A percentile compares a stretch with the other conserved stretches of the same genome.
Evolutionary conservation across 2,888 invertebrate species (phyloP).

Genomic region (Hermaeophaga mercurialis): DNA sequence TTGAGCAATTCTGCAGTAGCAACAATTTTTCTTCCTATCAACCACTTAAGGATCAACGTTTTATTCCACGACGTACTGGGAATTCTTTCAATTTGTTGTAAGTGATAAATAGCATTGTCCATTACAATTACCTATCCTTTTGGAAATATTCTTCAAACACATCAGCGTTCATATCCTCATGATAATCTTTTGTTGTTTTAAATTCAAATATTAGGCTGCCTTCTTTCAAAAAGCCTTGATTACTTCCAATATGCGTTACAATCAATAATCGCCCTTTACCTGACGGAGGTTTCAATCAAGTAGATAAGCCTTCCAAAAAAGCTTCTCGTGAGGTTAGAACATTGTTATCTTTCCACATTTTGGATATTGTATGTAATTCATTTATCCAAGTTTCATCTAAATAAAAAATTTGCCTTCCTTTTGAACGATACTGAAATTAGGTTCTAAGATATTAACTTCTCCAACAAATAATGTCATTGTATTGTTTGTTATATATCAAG

Average conservation of each 20-base stretch:
- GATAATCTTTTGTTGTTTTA: neutral
- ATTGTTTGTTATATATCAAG: too few relatives aligned
- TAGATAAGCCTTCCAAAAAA: neutral
- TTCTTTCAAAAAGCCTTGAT: neutral
- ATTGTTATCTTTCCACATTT: neutral
- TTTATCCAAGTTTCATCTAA: conserved; percentile 1
- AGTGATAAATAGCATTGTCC: too few relatives aligned
- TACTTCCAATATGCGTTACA: conserved; percentile 1
- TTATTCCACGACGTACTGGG: too few relatives aligned
- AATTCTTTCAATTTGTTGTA: too few relatives aligned
- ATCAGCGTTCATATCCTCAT: too few relatives aligned
- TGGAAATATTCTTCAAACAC: too few relatives aligned
- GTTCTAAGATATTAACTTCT: too few relatives aligned
- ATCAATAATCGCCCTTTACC: neutral
- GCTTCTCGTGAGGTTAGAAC: neutral
- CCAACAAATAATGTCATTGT: too few relatives aligned
- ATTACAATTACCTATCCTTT: too few relatives aligned
- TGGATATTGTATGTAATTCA: neutral
- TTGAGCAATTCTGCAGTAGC: neutral
- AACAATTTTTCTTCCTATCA: too few relatives aligned
- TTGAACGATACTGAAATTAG: too few relatives aligned
- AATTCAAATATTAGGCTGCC: neutral
- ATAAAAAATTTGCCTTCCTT: neutral
- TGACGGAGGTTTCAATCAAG: neutral
- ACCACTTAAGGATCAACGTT: too few relatives aligned